phyloP scores from a whole-genome alignment of 2,888 invertebrate species.

The Luffia ferchaultella region DNA sequence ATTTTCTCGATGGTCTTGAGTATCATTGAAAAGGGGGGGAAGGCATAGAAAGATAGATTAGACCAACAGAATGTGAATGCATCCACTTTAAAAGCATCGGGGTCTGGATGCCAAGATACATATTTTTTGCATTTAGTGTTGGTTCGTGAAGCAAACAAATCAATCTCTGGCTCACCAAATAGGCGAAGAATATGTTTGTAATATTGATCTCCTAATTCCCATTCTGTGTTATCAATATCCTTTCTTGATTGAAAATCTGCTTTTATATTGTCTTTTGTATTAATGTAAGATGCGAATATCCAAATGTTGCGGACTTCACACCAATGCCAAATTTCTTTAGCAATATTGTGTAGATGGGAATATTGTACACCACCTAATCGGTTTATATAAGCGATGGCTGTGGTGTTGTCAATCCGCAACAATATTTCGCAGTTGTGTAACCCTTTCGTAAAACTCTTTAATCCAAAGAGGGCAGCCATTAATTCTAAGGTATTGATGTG shows the following conservation, averaged over 20 bases:
- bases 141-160: conserved; percentile 7
- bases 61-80: conserved; percentile 19
- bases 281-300: conserved; percentile 7
- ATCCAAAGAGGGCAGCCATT: background rate
- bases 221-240: conserved; percentile 1
- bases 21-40: conserved; percentile 15
- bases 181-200: background rate
- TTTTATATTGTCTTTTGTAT: conserved; percentile 3
- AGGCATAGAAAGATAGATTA: conserved; percentile 15
- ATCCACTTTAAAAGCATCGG: conserved; percentile 14
- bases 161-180: conserved; percentile 8
- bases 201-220: background rate
- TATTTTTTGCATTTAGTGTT: conserved; percentile 11
- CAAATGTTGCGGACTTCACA: conserved; percentile 3
- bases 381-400: conserved; percentile 6
- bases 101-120: conserved; percentile 17
- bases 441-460: background rate
- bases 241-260: conserved; percentile 7
- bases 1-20: conserved; percentile 13
- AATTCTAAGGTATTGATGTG: conserved; percentile 1
- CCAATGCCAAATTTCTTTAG: conserved; percentile 3
- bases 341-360: conserved; percentile 1
- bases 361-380: conserved; percentile 5
- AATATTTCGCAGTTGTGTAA: background rate
- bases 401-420: conserved; percentile 1